These are phyloP conservation scores for Strigamia crassipes DNA, from an alignment of 2,888 invertebrate genomes.

Conservation along the genomic window DNA sequence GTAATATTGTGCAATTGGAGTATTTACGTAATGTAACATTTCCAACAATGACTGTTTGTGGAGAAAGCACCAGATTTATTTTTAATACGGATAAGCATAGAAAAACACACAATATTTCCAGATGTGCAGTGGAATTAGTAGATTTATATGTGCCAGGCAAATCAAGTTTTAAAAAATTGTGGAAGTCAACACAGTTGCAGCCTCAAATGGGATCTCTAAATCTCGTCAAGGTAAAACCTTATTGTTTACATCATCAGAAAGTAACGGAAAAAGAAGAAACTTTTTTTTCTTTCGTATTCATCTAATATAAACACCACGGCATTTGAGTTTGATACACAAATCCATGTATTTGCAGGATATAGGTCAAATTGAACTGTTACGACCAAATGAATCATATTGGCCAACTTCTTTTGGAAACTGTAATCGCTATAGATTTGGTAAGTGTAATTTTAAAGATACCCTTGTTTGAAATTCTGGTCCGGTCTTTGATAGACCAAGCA, in stretches of 20 bases:
- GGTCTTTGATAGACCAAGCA: no score
- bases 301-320: no score
- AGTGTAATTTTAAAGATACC: no score
- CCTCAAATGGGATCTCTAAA: neutral
- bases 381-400: no score
- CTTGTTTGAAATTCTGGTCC: no score
- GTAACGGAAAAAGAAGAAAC: no score
- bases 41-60: constrained; percentile 1
- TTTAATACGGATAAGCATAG: neutral
- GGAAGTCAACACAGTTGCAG: neutral
- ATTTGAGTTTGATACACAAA: no score
- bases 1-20: neutral
- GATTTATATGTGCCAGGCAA: neutral
- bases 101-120: neutral
- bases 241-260: neutral
- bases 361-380: no score
- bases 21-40: neutral
- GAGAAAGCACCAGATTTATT: neutral
- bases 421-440: no score
- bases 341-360: no score
- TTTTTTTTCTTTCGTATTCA: no score
- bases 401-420: no score
- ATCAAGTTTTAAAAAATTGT: neutral
- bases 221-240: neutral
- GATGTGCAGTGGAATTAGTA: neutral